Evolutionary conservation across 2,888 invertebrate species (phyloP).

Genomic region (Flexamia atlantica): DNA sequence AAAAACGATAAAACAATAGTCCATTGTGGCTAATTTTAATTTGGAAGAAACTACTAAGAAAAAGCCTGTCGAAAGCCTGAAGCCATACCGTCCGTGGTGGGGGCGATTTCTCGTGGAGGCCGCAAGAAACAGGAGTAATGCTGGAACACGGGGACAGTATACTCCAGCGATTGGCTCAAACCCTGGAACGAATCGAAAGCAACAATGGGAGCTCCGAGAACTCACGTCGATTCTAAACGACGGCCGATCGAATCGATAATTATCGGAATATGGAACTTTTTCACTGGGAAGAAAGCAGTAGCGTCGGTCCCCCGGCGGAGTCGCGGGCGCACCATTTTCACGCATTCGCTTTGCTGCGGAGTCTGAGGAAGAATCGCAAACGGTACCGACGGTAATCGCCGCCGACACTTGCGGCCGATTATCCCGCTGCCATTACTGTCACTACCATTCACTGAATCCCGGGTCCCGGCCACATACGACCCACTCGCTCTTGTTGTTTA

Average conservation of each 20-base stretch:
- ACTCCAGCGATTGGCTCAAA: conserved; percentile 56
- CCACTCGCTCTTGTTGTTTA: background rate
- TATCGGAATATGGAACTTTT: conserved; percentile 61
- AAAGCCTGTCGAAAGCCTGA: conserved; percentile 5
- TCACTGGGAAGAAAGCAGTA: conserved; percentile 63
- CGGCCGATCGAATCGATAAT: conserved; percentile 63
- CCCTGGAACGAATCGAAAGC: conserved; percentile 61
- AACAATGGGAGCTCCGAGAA: conserved; percentile 61
- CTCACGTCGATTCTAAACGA: conserved; percentile 63
- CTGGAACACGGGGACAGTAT: conserved; percentile 40
- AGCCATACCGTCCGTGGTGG: background rate
- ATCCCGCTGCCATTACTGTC: conserved; percentile 5
- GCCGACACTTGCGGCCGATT: conserved; percentile 16
- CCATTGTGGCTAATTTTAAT: conserved; percentile 16
- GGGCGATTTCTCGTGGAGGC: background rate
- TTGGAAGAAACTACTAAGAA: background rate
- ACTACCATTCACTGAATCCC: conserved; percentile 17
- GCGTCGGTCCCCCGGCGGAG: conserved; percentile 48
- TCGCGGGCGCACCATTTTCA: conserved; percentile 55
- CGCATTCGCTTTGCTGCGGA: conserved; percentile 56
- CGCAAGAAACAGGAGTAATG: conserved; percentile 47
- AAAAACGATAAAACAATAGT: conserved; percentile 2
- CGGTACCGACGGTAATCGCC: conserved; percentile 39
- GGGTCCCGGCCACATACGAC: background rate
- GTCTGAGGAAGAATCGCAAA: conserved; percentile 45